Base-by-base conservation (phyloP, 2,888 invertebrate genomes). In the Agelastica alni region DNA sequence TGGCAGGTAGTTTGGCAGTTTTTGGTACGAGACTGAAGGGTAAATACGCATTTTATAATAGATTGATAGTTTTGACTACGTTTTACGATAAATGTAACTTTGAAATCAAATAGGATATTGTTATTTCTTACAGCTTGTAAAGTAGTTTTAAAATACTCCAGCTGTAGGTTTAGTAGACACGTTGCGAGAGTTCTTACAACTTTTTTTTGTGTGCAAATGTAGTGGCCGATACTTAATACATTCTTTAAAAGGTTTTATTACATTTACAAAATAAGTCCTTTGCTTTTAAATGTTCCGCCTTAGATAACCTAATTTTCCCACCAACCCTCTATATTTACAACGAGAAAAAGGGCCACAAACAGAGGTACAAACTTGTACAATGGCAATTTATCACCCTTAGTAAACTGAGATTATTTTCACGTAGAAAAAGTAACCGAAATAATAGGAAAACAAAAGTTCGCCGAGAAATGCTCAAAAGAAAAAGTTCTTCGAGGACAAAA, bases 391-490 rank as follows among this genome's bases (percentile, higher is more conserved):
- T 48, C 39, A 39, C 39, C 39, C 30, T 48, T 48, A 48, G 47
- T 48, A 39, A 48, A 48, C 39, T 48, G 48, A 48, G 30, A 48
- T 48, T 48, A 48, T 48, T 39, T 48, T 28, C 39, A 48, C 39
- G 30, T 48, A 48, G 48, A 48, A 48, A 48, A 48, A 48, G 48
- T 48, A 47, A 47, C 47, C 22, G 37, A 47, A 47, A 47, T 47
- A 48, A 48, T 48, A 48, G 48, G 39, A 48, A 48, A 48, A 48
- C 48, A 48, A 47, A 47, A 48, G 48, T 48, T 48, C 31, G 30
- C 17, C 12, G 48, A 36, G 48, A 48, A 48, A 39, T 48, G 17
- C 48, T 39, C 30, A 17, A 26, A 39, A 47, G 46, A 47, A 48
- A 48, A 48, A 48, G 30, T 48, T 48, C 39, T 22, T 48, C 39